These are phyloP conservation scores for Amblyteles armatorius DNA, from an alignment of 2,888 invertebrate species.

Conservation along the genomic window DNA sequence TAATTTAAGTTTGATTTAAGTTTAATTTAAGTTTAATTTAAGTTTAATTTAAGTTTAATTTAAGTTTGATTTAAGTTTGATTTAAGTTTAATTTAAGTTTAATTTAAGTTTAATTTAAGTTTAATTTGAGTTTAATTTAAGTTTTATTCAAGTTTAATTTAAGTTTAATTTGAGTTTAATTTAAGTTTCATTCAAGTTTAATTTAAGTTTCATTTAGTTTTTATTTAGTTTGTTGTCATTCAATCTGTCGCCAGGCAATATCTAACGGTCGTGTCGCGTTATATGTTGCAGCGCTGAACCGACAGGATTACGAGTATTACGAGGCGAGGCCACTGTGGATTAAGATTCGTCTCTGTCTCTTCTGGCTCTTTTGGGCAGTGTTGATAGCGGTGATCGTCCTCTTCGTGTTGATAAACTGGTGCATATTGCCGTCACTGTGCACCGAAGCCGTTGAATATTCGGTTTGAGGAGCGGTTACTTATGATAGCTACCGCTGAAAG, in stretches of 20 bases:
- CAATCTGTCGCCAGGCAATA: background rate
- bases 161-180: no score
- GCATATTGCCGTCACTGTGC: slow-evolving; percentile 68
- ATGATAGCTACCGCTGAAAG: background rate
- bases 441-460: slow-evolving; percentile 14
- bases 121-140: background rate
- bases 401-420: slow-evolving; percentile 73
- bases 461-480: slow-evolving; percentile 9
- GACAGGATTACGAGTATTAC: slow-evolving; percentile 73
- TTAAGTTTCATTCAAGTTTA: no score
- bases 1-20: no score
- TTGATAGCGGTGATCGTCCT: slow-evolving; percentile 73
- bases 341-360: slow-evolving; percentile 76
- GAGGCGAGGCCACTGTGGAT: slow-evolving; percentile 75
- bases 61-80: no score
- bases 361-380: slow-evolving; percentile 78
- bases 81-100: no score
- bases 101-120: no score
- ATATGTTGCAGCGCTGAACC: slow-evolving; percentile 69
- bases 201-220: no score
- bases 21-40: no score
- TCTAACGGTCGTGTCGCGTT: background rate
- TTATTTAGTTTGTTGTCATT: background rate
- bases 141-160: background rate
- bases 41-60: background rate